Evolutionary conservation across 1,140 invertebrate species (phyloP), one percentile per base, ranked within the genome.

Genomic region (Drosophila nannoptera): DNA sequence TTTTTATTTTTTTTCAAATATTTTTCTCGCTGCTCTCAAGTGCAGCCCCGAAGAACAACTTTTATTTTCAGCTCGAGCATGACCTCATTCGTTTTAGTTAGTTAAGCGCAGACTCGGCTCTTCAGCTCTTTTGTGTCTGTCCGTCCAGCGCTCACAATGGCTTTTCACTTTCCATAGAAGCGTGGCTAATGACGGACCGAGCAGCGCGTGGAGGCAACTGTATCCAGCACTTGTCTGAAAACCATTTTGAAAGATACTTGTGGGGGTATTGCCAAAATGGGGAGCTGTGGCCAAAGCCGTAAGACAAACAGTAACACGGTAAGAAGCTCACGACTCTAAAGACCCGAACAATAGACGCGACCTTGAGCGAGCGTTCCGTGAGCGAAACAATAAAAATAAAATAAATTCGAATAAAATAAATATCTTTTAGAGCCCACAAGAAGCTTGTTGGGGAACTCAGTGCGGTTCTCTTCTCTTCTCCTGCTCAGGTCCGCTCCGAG

Each of bases 311-410:
- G 52, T 62, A 55, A 56, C 59, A 64, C 64, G 75, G 74, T 77
- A 82, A 76, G 80, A 84, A 82, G 74, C 74, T 77, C 74, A 74
- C 74, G 65, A 71, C 64, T 73, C 69, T 43, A 48, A 70, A 74
- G 69, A 62, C 59, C 43, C 22, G 33, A 65, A 82, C 78, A 82
- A 82, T 74, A 73, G 75, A 64, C 58, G 62, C 74, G 81, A 81
- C 81, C 81, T 86, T 86, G 81, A 77, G 70, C 54, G 76, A 59
- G n/a, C n/a, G n/a, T n/a, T n/a, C n/a, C n/a, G n/a, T 75, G 35
- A 29, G 43, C 16, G n/a, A 52, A 46, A 42, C 38, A 42, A 56
- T n/a, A 4, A 9, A 48, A 67, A 56, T 45, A 35, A 32, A 55
- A 22, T 22, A 22, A 22, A 22, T 3, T 1, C 22, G 3, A 22